Conservation (phyloP, 1,140 invertebrate genomes). For the Eubasilissa regina region DNA sequence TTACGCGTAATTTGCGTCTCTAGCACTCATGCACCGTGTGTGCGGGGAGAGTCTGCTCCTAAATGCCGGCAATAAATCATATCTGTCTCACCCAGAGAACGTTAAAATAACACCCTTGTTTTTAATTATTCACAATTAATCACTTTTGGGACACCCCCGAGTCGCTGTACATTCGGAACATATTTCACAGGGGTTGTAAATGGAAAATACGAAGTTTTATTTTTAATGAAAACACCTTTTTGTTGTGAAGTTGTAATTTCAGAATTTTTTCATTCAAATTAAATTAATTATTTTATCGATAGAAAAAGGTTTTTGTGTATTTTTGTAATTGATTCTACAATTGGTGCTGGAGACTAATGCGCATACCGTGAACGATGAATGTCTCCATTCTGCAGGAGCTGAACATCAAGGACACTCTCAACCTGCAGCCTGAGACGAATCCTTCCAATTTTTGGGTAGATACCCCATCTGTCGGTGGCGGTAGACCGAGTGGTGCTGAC, state of each 20-base stretch:
- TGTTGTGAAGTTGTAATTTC: no score
- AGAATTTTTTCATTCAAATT: not conserved
- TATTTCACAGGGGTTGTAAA: not conserved
- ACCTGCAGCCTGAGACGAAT: no score
- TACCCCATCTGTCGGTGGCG: no score
- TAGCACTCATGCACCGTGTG: not conserved
- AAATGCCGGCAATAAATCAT: constrained; percentile 16
- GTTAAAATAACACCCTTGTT: not conserved
- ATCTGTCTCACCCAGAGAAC: not conserved
- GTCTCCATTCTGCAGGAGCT: no score
- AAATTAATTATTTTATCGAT: not conserved
- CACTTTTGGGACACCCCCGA: constrained; percentile 4
- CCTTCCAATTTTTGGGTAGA: no score
- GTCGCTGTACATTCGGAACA: not conserved
- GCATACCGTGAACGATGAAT: no score
- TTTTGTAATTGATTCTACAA: no score
- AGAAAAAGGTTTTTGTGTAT: not conserved
- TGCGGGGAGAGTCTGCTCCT: not conserved
- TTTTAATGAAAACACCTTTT: no score
- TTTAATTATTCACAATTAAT: constrained; percentile 16
- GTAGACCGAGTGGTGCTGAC: no score
- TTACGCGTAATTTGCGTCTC: constrained; percentile 1
- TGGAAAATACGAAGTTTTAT: not conserved
- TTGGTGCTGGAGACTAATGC: no score
- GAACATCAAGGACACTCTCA: no score